Evolutionary conservation across 2,797 vertebrate genomes (phyloP), one percentile per base, ranked within the genome.

Genomic region (Phylloscopus collybita): DNA sequence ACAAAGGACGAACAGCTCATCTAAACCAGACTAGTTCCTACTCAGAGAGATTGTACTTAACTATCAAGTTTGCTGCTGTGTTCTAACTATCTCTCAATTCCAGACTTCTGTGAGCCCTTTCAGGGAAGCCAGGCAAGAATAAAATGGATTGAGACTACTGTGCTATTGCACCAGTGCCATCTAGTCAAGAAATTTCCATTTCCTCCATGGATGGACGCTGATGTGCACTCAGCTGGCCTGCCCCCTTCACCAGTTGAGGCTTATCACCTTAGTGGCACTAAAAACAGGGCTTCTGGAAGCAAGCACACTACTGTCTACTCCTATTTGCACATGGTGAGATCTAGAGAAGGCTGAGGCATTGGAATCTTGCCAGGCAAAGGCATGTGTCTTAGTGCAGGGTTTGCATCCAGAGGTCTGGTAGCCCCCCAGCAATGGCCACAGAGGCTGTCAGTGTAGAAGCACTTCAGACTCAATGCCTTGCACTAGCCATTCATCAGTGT

Each of bases 221-320:
- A 85, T 8, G 12, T 3, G 51, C 19, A 8, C 23, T 53, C 44
- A 62, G 27, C 32, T 61, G 50, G 59, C 50, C 62, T 29, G 30
- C 16, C 36, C 4, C 7, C 49, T 50, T 64, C 0, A 2, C 61
- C 53, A 50, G 40, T 6, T 12, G 0, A 13, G 64, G 44, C 14
- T 85, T 73, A 80, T 23, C 11, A 2, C 49, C 61, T 59, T 9
- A 56, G 15, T 29, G 26, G 15, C 7, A 30, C 45, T 53, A 47
- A 50, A 0, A 11, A 7, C 1, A 1, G 50, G 30, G 50, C 18
- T 80, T 57, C 42, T 38, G 50, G 29, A 87, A 87, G 53, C 0
- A 2, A 36, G 22, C 8, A 34, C 0, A 0, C 0, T 0, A 18
- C 45, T 32, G 29, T 54, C 45, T 36, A 42, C 16, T 13, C 34